Evolutionary conservation across 2,888 invertebrate genomes (phyloP).

Genomic region (Brachyopa scutellaris): DNA sequence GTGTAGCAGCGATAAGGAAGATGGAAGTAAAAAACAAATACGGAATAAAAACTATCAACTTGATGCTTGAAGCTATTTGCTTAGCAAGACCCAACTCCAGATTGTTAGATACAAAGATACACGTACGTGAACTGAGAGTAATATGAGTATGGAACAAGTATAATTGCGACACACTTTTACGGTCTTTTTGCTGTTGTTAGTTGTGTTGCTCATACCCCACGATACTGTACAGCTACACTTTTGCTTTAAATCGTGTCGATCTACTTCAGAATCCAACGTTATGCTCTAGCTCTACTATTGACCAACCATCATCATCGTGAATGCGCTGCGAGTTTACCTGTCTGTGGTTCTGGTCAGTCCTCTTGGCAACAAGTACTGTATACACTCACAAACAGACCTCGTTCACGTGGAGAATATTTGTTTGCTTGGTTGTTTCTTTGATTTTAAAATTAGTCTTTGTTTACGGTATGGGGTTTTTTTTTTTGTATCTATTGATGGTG

Average conservation of each 20-base stretch:
- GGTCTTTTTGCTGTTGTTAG: neutral
- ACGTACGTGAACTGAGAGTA: constrained; percentile 16
- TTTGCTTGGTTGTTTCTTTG: constrained; percentile 41
- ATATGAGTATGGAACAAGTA: constrained; percentile 7
- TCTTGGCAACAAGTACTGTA: constrained; percentile 39
- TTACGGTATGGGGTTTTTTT: constrained; percentile 45
- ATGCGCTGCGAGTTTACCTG: constrained; percentile 8
- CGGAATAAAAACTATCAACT: neutral
- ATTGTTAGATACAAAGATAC: constrained; percentile 4
- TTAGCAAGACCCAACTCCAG: constrained; percentile 13
- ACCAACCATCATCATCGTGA: neutral
- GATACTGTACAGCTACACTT: constrained; percentile 10
- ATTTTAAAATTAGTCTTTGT: constrained; percentile 52
- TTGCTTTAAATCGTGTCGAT: constrained; percentile 40
- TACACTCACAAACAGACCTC: constrained; percentile 5
- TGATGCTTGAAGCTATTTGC: constrained; percentile 15
- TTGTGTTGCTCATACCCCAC: neutral
- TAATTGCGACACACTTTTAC: constrained; percentile 60
- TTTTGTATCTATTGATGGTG: constrained; percentile 15
- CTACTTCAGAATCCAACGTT: constrained; percentile 20
- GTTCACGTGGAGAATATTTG: constrained; percentile 16
- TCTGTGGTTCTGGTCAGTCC: neutral
- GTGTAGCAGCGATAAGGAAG: neutral
- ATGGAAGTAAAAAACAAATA: neutral
- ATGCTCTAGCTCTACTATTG: neutral